Percentiles rank a stretch among this genome's conserved stretches.
Conservation (phyloP, 92 coral and sea anemone genomes). For the Meandrina meandrites region DNA sequence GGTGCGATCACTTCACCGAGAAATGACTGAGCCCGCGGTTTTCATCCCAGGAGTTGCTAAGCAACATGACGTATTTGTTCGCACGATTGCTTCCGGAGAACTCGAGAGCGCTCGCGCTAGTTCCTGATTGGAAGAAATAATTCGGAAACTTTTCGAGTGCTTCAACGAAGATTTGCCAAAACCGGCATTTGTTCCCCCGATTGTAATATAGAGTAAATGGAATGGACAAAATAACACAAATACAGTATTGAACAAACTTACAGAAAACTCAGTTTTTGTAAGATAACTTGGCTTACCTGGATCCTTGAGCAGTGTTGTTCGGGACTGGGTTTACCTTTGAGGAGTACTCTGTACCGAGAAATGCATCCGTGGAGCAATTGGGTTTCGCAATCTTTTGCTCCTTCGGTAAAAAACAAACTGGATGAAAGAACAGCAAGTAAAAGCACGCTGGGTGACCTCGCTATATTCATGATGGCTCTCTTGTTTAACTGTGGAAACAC, state of each 20-base stretch:
- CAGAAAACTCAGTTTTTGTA: neutral
- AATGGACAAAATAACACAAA: neutral
- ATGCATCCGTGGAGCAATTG: neutral
- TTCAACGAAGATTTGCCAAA: too few relatives aligned
- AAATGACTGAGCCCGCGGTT: too few relatives aligned
- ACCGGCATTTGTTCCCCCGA: too few relatives aligned
- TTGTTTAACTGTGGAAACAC: neutral
- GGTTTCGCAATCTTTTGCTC: slow-evolving; percentile 3
- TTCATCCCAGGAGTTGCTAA: too few relatives aligned
- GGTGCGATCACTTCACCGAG: too few relatives aligned
- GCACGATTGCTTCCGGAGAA: too few relatives aligned
- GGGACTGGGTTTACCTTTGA: neutral
- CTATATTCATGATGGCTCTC: neutral
- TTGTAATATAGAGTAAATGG: too few relatives aligned
- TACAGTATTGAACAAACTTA: neutral
- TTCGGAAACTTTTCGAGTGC: too few relatives aligned
- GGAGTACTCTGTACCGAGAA: neutral
- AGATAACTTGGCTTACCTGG: neutral
- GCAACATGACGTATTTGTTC: too few relatives aligned
- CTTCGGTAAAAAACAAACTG: neutral
- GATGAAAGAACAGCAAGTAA: neutral
- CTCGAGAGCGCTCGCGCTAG: too few relatives aligned
- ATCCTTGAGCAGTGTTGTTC: slow-evolving; percentile 21
- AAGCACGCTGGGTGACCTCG: neutral
- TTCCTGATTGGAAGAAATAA: too few relatives aligned